Conservation (phyloP, 2,797 vertebrate genomes). For the Rallus crepitans region DNA sequence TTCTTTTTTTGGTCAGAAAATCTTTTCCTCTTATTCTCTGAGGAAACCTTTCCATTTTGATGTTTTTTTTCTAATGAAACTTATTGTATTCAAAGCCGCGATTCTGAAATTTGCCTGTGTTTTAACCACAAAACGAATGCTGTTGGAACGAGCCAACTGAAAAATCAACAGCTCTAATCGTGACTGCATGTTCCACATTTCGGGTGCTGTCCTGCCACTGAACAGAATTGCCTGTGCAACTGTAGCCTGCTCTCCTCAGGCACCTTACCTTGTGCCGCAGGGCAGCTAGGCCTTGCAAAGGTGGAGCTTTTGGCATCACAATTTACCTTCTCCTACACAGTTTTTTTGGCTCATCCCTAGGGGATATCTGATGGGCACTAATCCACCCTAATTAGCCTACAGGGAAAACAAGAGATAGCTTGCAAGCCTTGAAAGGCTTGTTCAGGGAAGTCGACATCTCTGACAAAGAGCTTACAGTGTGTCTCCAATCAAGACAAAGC, state of each 20-base stretch:
- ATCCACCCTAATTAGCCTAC: slow-evolving; percentile 47
- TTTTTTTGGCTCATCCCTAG: slow-evolving; percentile 9
- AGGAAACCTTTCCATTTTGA: background rate
- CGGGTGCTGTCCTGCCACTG: background rate
- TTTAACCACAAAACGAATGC: background rate
- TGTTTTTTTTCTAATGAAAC: background rate
- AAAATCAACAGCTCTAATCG: background rate
- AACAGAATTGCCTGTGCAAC: background rate
- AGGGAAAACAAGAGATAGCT: slow-evolving; percentile 51
- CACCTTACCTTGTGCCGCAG: background rate
- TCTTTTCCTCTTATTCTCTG: background rate
- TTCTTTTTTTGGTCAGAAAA: background rate
- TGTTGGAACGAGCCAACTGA: background rate
- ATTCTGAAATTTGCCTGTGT: slow-evolving; percentile 15
- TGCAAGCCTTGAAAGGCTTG: slow-evolving; percentile 36
- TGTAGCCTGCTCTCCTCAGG: background rate
- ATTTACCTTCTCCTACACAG: background rate
- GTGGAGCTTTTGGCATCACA: background rate
- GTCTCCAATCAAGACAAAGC: slow-evolving; percentile 50
- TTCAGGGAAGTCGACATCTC: slow-evolving; percentile 34
- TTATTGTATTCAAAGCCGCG: background rate
- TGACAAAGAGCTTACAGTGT: slow-evolving; percentile 40
- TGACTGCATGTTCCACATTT: background rate
- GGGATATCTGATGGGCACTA: background rate
- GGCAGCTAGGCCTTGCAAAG: background rate